Evolutionary conservation across 2,113 vertebrate genomes (phyloP).

Genomic region (Callospermophilus lateralis): DNA sequence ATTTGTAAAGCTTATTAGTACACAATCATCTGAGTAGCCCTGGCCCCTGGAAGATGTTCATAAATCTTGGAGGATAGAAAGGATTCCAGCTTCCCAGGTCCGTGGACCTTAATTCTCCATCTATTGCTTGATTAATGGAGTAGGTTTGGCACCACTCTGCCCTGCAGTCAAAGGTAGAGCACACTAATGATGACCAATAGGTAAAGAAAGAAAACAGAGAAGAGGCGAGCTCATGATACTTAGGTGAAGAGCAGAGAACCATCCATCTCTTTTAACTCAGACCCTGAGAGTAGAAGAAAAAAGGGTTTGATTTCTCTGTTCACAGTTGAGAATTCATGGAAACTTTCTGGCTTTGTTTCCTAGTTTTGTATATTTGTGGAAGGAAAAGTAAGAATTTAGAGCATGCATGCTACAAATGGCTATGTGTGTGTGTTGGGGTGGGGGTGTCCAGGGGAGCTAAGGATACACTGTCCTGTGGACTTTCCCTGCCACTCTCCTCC

Average conservation of each 20-base stretch:
- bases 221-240: not conserved
- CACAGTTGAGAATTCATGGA: not conserved
- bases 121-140: slow-evolving; percentile 77
- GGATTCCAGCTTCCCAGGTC: slow-evolving; percentile 49
- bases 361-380: not conserved
- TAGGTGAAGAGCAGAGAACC: slow-evolving; percentile 54
- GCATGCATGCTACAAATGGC: too few relatives aligned
- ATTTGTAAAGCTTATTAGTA: slow-evolving; percentile 49
- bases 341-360: not conserved
- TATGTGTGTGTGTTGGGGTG: not conserved
- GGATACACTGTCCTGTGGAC: not conserved
- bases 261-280: slow-evolving; percentile 49
- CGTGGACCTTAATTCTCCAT: slow-evolving; percentile 67
- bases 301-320: slow-evolving; percentile 67
- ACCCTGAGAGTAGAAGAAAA: not conserved
- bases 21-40: not conserved
- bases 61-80: slow-evolving; percentile 52
- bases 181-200: slow-evolving; percentile 78
- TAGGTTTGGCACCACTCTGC: slow-evolving; percentile 57
- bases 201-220: slow-evolving; percentile 12
- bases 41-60: slow-evolving; percentile 25
- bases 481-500: not conserved
- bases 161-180: slow-evolving; percentile 61
- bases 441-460: not conserved
- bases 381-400: slow-evolving; percentile 34